A percentile compares a stretch with the other conserved stretches of the same genome.
phyloP scores from a whole-genome alignment of 2,797 vertebrate species.

The Taenioides sp. region DNA sequence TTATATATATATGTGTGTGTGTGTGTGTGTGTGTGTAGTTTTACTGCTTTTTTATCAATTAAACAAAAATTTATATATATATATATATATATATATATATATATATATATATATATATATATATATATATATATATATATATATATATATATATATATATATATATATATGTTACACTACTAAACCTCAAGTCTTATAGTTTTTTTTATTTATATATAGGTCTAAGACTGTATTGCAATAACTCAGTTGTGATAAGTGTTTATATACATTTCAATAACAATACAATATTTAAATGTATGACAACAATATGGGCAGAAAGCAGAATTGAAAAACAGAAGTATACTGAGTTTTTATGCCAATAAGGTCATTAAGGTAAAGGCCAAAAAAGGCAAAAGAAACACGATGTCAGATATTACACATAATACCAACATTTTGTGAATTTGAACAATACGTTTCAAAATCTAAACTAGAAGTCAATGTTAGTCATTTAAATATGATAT shows the following conservation, averaged over 20 bases:
- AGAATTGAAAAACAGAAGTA: constrained; percentile 74
- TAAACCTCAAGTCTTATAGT: no score
- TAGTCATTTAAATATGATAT: not conserved
- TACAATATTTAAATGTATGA: constrained; percentile 16
- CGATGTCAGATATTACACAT: not conserved
- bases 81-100: no score
- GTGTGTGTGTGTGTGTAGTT: no score
- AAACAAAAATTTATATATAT: no score
- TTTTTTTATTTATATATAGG: not conserved
- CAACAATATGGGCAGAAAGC: constrained; percentile 70
- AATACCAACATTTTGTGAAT: not conserved
- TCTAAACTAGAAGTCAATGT: not conserved
- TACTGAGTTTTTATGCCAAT: constrained; percentile 67
- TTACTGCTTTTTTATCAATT: no score
- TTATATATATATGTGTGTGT: not conserved
- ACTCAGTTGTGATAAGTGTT: not conserved
- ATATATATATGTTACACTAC: no score
- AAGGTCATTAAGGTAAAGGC: constrained; percentile 42
- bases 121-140: no score
- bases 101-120: no score
- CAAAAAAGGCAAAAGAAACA: not conserved
- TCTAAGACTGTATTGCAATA: no score
- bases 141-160: no score
- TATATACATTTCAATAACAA: not conserved
- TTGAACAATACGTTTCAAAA: not conserved